Percentiles rank a stretch among this genome's conserved stretches.
Evolutionary conservation across 2,113 vertebrate species (phyloP).

Genomic region (Salvelinus namaycush): DNA sequence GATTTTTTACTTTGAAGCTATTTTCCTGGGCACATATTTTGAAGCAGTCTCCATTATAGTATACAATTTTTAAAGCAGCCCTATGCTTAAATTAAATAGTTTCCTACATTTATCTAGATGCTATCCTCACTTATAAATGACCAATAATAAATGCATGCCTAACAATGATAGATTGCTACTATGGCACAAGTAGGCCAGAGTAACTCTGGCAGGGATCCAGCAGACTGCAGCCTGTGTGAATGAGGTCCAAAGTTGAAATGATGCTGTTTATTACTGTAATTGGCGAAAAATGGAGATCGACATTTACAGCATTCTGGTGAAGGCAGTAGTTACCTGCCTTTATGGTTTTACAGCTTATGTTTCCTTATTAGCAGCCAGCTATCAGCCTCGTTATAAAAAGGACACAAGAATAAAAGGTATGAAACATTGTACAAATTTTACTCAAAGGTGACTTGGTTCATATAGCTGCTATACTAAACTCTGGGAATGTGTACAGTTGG

Average conservation of each 20-base stretch:
- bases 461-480: no score
- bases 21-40: no score
- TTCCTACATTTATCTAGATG: not conserved
- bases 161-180: not conserved
- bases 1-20: no score
- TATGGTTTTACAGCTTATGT: constrained; percentile 62
- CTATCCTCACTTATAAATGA: constrained; percentile 25
- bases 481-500: no score
- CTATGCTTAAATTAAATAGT: no score
- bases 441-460: constrained; percentile 9
- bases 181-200: constrained; percentile 35
- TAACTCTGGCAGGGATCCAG: constrained; percentile 39
- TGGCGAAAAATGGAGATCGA: constrained; percentile 54
- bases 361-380: constrained; percentile 49
- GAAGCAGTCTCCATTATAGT: no score
- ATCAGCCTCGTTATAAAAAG: constrained; percentile 47
- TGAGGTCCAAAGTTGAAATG: constrained; percentile 73
- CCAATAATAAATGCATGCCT: constrained; percentile 19
- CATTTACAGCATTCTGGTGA: constrained; percentile 32
- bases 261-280: constrained; percentile 66
- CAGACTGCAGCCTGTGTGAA: constrained; percentile 46
- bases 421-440: constrained; percentile 62
- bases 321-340: constrained; percentile 40
- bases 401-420: constrained; percentile 32
- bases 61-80: no score